Base-by-base conservation (phyloP, 2,113 vertebrate species). In the Alouatta palliata region DNA sequence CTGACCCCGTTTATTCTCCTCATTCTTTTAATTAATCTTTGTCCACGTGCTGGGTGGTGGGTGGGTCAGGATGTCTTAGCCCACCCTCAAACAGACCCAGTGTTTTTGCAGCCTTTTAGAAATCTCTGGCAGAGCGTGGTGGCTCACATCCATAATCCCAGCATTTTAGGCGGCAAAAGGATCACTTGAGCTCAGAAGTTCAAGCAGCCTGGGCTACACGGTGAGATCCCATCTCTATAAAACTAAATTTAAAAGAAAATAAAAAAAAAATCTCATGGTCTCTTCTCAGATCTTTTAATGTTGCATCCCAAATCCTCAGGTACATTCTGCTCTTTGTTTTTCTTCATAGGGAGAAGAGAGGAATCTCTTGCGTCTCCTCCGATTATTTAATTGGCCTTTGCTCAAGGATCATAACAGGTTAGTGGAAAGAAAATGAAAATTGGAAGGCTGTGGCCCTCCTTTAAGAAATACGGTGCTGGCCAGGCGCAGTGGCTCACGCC, bases 21-120 rank as follows among this genome's bases (percentile, higher is more conserved):
- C 30, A 84, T 83, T 94, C 82, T 80, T 82, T 89, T 85, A 87
- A 93, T 97, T 96, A 45, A 91, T 83, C 68, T 79, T 68, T 23
- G 45, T 85, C 56, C 52, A 17, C 32, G 56, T 21, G 21, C 35
- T 80, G 87, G 92, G 47, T 58, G 21, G 91, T 91, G 93, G 91
- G 93, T 95, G 75, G 89, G 37, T 92, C 75, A 54, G 95, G 79
- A 91, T 64, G 25, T 68, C 86, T 94, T 79, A 40, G 66, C 71
- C 66, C 73, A 79, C 66, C 61, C 61, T 89, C 20, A 2, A 43
- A 85, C 35, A 85, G 56, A 88, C 14, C n/a, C 87, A 75, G 85
- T 95, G 94, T 97, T 97, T 73, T 73, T 85, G 27, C 1, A 90
- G 70, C 43, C 75, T 95, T 88, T 93, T 90, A 85, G 64, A 93